These are phyloP conservation scores for Ptychoptera albimana DNA, from an alignment of 2,888 invertebrate species.

Conservation along the genomic window DNA sequence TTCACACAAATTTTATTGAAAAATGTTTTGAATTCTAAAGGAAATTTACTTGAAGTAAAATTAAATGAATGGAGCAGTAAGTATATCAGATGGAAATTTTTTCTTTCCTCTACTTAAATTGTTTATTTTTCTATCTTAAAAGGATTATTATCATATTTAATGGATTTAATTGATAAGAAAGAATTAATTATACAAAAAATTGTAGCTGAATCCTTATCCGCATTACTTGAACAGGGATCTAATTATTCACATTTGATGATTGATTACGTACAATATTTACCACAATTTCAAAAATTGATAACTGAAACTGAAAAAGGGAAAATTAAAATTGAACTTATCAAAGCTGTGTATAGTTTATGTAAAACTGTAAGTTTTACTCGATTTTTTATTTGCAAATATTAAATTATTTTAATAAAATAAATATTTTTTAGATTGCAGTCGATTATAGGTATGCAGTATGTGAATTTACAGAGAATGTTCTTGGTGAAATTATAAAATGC, in stretches of 20 bases:
- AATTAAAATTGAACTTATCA: not conserved
- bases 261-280: not conserved
- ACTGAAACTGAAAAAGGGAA: not conserved
- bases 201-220: too few relatives aligned
- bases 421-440: slow-evolving; percentile 1
- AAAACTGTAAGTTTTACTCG: not conserved
- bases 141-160: too few relatives aligned
- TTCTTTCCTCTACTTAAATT: too few relatives aligned
- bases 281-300: not conserved
- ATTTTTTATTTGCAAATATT: not conserved
- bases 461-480: slow-evolving; percentile 3
- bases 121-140: not conserved
- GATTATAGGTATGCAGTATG: slow-evolving; percentile 2
- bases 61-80: slow-evolving; percentile 3
- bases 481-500: not conserved
- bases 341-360: not conserved
- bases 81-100: too few relatives aligned
- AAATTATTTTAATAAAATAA: not conserved
- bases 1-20: slow-evolving; percentile 1
- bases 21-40: slow-evolving; percentile 3
- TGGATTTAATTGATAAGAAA: too few relatives aligned
- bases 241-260: not conserved
- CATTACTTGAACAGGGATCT: not conserved
- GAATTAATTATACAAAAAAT: too few relatives aligned
- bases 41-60: not conserved